Conservation (phyloP, 2,113 vertebrate species). For the Falco punctatus region DNA sequence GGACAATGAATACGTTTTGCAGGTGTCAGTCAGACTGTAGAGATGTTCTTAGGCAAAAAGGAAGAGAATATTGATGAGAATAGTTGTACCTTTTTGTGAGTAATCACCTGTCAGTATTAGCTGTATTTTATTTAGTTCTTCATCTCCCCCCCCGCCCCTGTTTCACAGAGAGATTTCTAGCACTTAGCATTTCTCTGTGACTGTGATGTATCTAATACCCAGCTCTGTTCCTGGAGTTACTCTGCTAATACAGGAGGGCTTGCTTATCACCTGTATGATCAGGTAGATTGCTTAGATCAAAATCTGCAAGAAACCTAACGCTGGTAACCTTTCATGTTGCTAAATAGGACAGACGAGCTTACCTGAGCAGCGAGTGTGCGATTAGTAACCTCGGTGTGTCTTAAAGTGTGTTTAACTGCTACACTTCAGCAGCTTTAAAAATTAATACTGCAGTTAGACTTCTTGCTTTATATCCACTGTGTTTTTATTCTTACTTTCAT, state of each 20-base stretch:
- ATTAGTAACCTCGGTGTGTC: neutral
- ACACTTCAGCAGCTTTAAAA: neutral
- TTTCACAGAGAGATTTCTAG: neutral
- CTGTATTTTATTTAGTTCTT: neutral
- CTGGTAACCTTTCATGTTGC: neutral
- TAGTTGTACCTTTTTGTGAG: neutral
- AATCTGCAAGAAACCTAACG: neutral
- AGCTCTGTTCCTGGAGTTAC: constrained; percentile 5
- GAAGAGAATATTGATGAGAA: neutral
- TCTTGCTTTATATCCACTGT: neutral
- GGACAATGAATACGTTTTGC: neutral
- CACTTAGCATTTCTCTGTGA: constrained; percentile 9
- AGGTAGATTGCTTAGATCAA: neutral
- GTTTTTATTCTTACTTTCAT: neutral
- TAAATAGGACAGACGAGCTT: neutral
- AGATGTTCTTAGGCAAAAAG: neutral
- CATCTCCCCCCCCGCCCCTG: neutral
- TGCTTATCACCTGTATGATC: constrained; percentile 5
- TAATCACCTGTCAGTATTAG: neutral
- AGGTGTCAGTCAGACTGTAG: neutral
- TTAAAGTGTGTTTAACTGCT: neutral
- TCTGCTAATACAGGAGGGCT: neutral
- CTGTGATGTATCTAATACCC: neutral
- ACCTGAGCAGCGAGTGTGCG: neutral
- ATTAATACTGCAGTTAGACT: neutral